Base-by-base conservation (phyloP, 1,140 invertebrate genomes). In the Philotrypesis tridentata region DNA sequence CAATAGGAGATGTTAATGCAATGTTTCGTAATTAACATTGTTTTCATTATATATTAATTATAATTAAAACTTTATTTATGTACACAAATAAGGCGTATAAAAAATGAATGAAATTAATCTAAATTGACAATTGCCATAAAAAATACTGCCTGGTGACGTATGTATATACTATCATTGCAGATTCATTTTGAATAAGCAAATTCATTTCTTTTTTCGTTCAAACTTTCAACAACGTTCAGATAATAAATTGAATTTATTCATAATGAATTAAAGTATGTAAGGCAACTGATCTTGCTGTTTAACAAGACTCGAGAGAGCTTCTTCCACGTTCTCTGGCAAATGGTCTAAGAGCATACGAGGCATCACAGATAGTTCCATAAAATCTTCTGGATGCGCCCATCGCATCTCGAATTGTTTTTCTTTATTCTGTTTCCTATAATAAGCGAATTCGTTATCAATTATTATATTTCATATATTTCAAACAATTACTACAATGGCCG, bases 281-380 rank as follows among this genome's bases (percentile, higher is more conserved):
- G 90, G 88, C 67, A 89, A 27, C 27, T 90, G 86, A 29, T 88
- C 86, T 76, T 91, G 90, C 76, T 92, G 90, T 43, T 86, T 84
- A 25, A 95, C 84, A 40, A 96, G 92, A 2, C 93, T 94, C 31
- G 93, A 92, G 79, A 96, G 89, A n/a, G 94, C 94, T 82, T 93
- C 92, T 79, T 95, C 93, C 25, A 96, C 92, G 86, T 95, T 95
- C 87, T 96, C 94, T 11, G 95, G 95, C 27, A 96, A 89, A 85
- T 96, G 95, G 89, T 96, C 95, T 2, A 96, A 89, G 2, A 96
- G 85, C 95, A 96, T 96, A 21, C 95, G 92, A 23, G 95, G 95
- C 95, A 96, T 95, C 27, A 96, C 94, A 84, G 94, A 92, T 27
- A 96, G 86, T 86, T 96, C 95, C 91, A 94, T 94, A 89, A 96